phyloP scores from a whole-genome alignment of 2,113 vertebrate genomes.

The Corapipo altera region DNA sequence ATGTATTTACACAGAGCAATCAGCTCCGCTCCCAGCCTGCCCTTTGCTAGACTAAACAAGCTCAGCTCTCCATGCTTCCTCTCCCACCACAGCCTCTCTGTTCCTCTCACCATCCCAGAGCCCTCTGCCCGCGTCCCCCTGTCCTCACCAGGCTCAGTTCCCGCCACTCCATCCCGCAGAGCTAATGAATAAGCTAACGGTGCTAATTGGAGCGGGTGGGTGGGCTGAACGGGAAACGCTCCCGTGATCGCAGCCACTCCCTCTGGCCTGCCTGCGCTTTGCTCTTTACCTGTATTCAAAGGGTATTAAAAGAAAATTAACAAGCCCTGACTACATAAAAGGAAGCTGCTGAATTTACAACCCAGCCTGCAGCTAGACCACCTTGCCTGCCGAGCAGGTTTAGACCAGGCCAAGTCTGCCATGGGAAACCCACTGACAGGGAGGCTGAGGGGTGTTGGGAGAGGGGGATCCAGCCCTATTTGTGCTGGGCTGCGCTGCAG shows the following conservation, averaged over 20 bases:
- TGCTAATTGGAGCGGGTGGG: slow-evolving; percentile 42
- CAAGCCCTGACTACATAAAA: slow-evolving; percentile 57
- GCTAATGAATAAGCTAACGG: slow-evolving; percentile 26
- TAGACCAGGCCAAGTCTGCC: slow-evolving; percentile 21
- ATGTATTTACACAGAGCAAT: slow-evolving; percentile 37
- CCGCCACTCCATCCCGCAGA: not conserved
- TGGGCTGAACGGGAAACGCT: not conserved
- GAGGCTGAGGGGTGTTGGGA: not conserved
- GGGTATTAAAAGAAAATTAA: slow-evolving; percentile 46
- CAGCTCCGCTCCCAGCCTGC: not conserved
- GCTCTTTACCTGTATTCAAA: slow-evolving; percentile 57
- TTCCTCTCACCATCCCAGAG: not conserved
- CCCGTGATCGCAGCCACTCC: not conserved
- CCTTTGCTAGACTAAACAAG: slow-evolving; percentile 58
- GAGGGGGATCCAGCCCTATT: not conserved
- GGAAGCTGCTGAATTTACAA: slow-evolving; percentile 58
- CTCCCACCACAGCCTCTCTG: not conserved
- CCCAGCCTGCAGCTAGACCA: slow-evolving; percentile 60
- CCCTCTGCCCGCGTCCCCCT: not conserved
- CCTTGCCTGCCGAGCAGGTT: slow-evolving; percentile 53
- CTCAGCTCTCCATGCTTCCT: not conserved
- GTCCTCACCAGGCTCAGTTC: not conserved
- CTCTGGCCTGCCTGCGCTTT: not conserved
- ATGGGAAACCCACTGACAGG: not conserved
- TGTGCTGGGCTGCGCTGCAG: not conserved